Percentiles rank a stretch among this genome's conserved stretches.
Conservation (phyloP, 2,888 invertebrate species). For the Amphipyra berbera region DNA sequence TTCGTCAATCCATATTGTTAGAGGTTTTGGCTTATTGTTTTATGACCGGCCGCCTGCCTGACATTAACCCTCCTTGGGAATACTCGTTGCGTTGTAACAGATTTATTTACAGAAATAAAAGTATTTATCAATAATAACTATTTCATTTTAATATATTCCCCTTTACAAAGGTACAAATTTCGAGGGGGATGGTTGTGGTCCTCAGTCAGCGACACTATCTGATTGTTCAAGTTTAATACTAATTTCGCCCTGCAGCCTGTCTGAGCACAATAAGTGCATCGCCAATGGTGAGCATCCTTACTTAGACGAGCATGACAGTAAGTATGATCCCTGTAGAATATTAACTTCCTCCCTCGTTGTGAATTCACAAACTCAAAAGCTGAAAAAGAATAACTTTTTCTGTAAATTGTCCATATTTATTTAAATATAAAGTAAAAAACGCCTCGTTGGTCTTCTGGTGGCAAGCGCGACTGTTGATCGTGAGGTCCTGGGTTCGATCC, state of each 20-base stretch:
- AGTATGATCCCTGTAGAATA: conserved; percentile 6
- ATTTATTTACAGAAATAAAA: no score
- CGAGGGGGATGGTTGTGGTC: conserved; percentile 24
- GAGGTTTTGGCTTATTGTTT: no score
- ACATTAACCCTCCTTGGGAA: no score
- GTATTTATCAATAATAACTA: no score
- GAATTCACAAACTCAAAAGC: conserved; percentile 22
- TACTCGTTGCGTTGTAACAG: no score
- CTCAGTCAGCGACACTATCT: conserved; percentile 1
- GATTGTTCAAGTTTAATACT: conserved; percentile 10
- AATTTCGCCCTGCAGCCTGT: conserved; percentile 28
- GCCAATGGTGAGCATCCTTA: conserved; percentile 19
- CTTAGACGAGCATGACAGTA: conserved; percentile 12
- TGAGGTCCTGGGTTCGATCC: no score
- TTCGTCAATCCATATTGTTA: no score
- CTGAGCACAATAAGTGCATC: conserved; percentile 19
- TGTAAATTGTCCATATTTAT: no score
- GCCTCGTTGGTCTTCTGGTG: no score
- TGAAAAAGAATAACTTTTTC: conserved; percentile 6
- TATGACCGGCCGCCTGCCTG: no score
- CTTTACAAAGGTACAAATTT: conserved; percentile 5
- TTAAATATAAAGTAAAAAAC: no score
- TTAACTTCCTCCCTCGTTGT: conserved; percentile 7
- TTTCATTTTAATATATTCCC: conserved; percentile 7
- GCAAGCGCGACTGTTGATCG: no score